A percentile compares a stretch with the other conserved stretches of the same genome.
phyloP scores from a whole-genome alignment of 2,888 invertebrate species.

The Apodemia zela region DNA sequence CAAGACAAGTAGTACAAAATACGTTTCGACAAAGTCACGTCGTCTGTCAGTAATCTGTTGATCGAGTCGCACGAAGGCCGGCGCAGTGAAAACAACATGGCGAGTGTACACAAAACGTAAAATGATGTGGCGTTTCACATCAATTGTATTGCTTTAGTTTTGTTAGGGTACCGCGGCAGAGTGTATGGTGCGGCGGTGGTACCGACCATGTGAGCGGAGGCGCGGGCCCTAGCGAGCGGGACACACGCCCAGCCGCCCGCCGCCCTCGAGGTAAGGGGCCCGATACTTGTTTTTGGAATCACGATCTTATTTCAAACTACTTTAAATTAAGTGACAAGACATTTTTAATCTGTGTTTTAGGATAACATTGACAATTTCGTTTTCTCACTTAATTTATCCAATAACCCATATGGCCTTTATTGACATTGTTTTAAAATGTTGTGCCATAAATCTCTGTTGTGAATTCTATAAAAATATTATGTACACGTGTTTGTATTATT shows the following conservation, averaged over 20 bases:
- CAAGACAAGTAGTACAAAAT: conserved; percentile 1
- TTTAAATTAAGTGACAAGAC: no score
- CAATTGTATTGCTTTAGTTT: conserved; percentile 37
- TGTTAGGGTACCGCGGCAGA: conserved; percentile 29
- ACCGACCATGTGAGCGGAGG: conserved; percentile 36
- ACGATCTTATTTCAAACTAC: no score
- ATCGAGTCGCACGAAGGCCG: conserved; percentile 48
- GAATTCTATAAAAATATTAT: no score
- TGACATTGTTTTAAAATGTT: no score
- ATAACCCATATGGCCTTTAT: no score
- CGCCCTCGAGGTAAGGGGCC: conserved; percentile 27
- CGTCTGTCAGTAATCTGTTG: conserved; percentile 48
- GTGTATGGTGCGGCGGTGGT: conserved; percentile 31
- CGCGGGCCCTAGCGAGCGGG: conserved; percentile 28
- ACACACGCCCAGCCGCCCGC: conserved; percentile 30
- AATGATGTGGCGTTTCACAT: conserved; percentile 46
- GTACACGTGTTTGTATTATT: no score
- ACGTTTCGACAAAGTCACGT: conserved; percentile 35
- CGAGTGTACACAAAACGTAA: conserved; percentile 52
- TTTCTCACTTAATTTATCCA: no score
- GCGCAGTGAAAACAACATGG: conserved; percentile 45
- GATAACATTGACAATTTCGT: no score
- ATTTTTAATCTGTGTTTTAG: no score
- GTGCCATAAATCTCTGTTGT: no score
- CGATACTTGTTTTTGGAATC: no score